Evolutionary conservation across 1,140 invertebrate genomes (phyloP), one percentile per base, ranked within the genome.

Genomic region (Sweltsa coloradensis): DNA sequence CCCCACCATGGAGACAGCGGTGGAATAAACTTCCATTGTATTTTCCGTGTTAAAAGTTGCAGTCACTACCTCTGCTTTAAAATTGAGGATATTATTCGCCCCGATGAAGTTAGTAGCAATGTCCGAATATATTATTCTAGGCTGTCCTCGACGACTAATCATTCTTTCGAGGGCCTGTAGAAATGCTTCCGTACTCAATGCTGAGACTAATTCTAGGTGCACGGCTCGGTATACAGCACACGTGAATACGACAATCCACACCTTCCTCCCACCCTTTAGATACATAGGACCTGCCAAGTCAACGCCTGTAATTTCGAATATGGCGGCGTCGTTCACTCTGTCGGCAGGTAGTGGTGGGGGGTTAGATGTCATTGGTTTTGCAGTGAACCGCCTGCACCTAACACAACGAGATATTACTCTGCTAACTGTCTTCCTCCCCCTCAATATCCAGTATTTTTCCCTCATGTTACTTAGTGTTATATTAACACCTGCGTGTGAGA

Each of bases 1-100:
- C 66, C 65, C 57, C 61, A 64, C 64, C 66, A 70, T 13, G 65
- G 53, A 4, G 64, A 56, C 22, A 51, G 49, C 6, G 58, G 57
- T 13, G 61, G 57, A 45, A 57, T 64, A 47, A 63, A 66, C 26
- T 49, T 49, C 65, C 65, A 68, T 11, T 47, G 16, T 14, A 63
- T 60, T 34, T 42, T 56, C 56, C 55, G 51, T 49, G 55, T 50
- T 46, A 48, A 31, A 53, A 45, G 44, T 27, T 5, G 19, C 11
- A 21, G 51, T 16, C 4, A 41, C 39, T 16, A 47, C 45, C 40
- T 52, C 51, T 9, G 16, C n/a, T n/a, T n/a, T 41, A 13, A 11
- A 34, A 6, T 31, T 41, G n/a, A 57, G 21, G 19, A 54, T 47
- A n/a, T 44, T 50, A 2, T 52, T 40, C 0, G 55, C 50, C 9